phyloP scores from a whole-genome alignment of 2,888 invertebrate genomes.

The Ypsolopha scabrella region DNA sequence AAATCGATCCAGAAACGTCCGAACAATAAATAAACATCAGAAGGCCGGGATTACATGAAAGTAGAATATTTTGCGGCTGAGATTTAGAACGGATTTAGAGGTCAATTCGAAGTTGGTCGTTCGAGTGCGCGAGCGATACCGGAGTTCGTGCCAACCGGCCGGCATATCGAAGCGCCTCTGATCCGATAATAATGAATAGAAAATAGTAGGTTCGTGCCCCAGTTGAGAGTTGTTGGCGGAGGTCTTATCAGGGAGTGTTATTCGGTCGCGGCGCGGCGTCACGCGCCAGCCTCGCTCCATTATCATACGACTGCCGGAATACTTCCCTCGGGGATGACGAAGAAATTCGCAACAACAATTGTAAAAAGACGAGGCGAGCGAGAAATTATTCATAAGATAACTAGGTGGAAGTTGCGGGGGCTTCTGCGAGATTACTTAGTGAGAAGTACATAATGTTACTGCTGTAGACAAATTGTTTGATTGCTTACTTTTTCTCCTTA shows the following conservation, averaged over 20 bases:
- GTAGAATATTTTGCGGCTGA: constrained; percentile 33
- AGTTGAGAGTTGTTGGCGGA: constrained; percentile 33
- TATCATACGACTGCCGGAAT: constrained; percentile 32
- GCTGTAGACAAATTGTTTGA: no score
- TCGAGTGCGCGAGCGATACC: constrained; percentile 19
- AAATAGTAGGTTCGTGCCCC: constrained; percentile 42
- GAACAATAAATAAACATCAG: constrained; percentile 8
- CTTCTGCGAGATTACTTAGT: background rate
- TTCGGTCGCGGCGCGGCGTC: constrained; percentile 42
- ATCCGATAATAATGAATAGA: constrained; percentile 59
- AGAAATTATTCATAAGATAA: background rate
- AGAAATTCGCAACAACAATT: constrained; percentile 27
- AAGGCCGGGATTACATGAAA: constrained; percentile 14
- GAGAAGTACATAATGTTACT: no score
- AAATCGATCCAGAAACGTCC: background rate
- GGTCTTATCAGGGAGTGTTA: constrained; percentile 47
- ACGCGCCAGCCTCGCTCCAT: constrained; percentile 40
- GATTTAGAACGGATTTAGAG: constrained; percentile 22
- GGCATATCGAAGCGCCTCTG: constrained; percentile 38
- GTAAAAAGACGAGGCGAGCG: constrained; percentile 7
- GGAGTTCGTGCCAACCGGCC: constrained; percentile 45
- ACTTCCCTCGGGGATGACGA: constrained; percentile 29
- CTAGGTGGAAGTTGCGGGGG: background rate
- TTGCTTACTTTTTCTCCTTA: no score
- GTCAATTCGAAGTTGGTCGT: constrained; percentile 11